These are phyloP conservation scores for Xylocampa areola DNA, from an alignment of 2,888 invertebrate species.

Conservation along the genomic window DNA sequence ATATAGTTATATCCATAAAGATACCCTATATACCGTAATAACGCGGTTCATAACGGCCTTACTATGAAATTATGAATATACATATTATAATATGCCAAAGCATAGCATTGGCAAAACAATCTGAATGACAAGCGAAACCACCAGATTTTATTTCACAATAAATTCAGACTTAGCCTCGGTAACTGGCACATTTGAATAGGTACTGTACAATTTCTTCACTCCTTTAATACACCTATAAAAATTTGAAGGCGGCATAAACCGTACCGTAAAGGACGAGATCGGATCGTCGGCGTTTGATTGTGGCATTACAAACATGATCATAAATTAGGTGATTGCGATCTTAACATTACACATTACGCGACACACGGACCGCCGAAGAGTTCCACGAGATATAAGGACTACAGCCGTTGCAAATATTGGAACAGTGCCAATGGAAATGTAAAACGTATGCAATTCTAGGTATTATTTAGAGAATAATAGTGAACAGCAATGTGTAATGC, in stretches of 20 bases:
- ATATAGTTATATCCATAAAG: too few species aligned
- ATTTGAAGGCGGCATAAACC: constrained; percentile 47
- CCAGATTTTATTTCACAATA: constrained; percentile 33
- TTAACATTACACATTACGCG: constrained; percentile 68
- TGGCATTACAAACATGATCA: constrained; percentile 68
- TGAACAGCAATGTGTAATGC: constrained; percentile 33
- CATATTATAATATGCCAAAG: constrained; percentile 21
- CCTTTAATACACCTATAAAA: constrained; percentile 45
- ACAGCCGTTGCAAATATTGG: constrained; percentile 42
- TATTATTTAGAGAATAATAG: constrained; percentile 53
- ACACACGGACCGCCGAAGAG: constrained; percentile 49
- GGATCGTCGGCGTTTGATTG: constrained; percentile 64
- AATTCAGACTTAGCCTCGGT: constrained; percentile 33
- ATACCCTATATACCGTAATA: too few species aligned
- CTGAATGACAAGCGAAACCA: constrained; percentile 27
- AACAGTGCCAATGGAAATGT: constrained; percentile 46
- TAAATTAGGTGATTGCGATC: constrained; percentile 82
- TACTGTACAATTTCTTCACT: constrained; percentile 42
- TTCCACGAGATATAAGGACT: constrained; percentile 39
- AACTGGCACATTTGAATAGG: constrained; percentile 35
- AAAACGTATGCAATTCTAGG: constrained; percentile 44
- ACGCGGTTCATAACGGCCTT: too few species aligned
- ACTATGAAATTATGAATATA: constrained; percentile 25
- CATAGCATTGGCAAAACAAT: constrained; percentile 23
- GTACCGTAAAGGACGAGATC: constrained; percentile 52